Evolutionary conservation across 2,888 invertebrate species (phyloP).

Genomic region (Eretmocerus hayati): DNA sequence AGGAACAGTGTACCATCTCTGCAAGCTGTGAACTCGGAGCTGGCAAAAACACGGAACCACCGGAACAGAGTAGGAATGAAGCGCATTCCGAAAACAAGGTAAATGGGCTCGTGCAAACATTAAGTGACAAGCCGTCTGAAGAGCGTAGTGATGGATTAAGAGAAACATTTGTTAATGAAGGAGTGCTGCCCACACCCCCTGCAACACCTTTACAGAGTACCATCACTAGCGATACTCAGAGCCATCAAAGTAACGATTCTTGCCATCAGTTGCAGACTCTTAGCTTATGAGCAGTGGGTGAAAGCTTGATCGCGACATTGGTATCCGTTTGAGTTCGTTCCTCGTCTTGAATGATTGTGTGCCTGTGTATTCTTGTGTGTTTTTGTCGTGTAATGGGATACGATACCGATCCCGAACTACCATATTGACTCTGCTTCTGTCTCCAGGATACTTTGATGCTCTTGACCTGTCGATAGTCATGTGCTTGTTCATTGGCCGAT

Average conservation of each 20-base stretch:
- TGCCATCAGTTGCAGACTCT: slow-evolving; percentile 45
- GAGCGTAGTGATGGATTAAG: slow-evolving; percentile 41
- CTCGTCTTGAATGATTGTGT: no score
- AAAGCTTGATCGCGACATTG: no score
- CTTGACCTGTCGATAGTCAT: no score
- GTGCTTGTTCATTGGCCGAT: no score
- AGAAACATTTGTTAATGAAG: no score
- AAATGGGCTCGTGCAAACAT: slow-evolving; percentile 35
- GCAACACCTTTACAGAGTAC: slow-evolving; percentile 33
- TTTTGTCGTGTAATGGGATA: no score
- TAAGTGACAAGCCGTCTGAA: slow-evolving; percentile 26
- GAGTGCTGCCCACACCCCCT: slow-evolving; percentile 41
- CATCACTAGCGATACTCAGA: slow-evolving; percentile 29
- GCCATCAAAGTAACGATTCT: slow-evolving; percentile 37
- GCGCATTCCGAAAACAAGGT: no score
- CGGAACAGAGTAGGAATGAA: slow-evolving; percentile 25
- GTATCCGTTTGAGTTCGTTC: no score
- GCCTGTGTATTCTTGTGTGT: no score
- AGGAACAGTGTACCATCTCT: slow-evolving; percentile 25
- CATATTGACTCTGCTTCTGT: no score
- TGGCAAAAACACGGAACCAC: slow-evolving; percentile 16
- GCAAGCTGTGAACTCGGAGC: slow-evolving; percentile 23
- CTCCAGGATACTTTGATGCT: no score
- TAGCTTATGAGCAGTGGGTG: slow-evolving; percentile 35
- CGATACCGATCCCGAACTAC: no score